These are phyloP conservation scores for Apomyelois bistriatella DNA, from an alignment of 2,888 invertebrate species.

Conservation along the genomic window DNA sequence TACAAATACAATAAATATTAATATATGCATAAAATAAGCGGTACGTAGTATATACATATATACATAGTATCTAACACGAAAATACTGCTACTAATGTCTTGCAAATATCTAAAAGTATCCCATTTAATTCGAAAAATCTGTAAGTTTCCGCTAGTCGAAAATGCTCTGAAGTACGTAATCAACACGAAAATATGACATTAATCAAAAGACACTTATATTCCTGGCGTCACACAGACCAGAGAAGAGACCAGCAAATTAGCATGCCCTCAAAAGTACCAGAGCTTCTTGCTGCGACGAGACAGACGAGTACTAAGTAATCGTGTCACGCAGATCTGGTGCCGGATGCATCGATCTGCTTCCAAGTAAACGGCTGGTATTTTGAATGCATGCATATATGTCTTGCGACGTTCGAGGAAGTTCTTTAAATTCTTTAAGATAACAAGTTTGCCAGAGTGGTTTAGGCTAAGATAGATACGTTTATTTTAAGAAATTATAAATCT, in stretches of 20 bases:
- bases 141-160: too few species aligned
- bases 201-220: not conserved
- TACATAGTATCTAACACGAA: too few species aligned
- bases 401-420: not conserved
- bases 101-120: too few species aligned
- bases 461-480: too few species aligned
- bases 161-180: too few species aligned
- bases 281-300: not conserved
- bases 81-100: too few species aligned
- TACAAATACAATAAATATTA: not conserved
- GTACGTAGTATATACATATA: too few species aligned
- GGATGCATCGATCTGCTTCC: slow-evolving; percentile 7
- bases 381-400: slow-evolving; percentile 1
- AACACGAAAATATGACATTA: not conserved
- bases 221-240: not conserved
- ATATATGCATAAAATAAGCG: too few species aligned
- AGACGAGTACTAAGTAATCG: not conserved
- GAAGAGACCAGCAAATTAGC: not conserved
- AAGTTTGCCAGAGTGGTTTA: not conserved
- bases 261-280: not conserved
- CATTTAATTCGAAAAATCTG: too few species aligned
- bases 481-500: too few species aligned
- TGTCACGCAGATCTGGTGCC: not conserved
- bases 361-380: slow-evolving; percentile 1
- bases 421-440: not conserved